These are phyloP conservation scores for Neopelma chrysocephalum DNA, from an alignment of 2,797 vertebrate species.

Conservation along the genomic window DNA sequence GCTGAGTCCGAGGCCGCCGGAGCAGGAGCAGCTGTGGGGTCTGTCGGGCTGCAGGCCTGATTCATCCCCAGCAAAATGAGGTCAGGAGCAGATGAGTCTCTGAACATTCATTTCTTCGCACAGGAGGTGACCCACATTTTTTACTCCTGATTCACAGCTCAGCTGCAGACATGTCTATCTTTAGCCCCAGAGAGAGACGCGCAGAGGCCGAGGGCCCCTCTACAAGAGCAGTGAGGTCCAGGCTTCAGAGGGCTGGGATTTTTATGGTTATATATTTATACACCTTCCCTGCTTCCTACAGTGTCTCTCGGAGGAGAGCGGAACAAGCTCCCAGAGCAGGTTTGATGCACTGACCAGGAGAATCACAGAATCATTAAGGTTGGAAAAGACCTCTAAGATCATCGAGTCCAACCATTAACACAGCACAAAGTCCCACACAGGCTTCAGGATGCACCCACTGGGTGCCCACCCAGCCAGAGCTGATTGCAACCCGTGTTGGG, in stretches of 20 bases:
- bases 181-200: slow-evolving; percentile 32
- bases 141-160: slow-evolving; percentile 67
- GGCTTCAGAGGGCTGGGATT: neutral
- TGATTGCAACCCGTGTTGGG: accelerated
- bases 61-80: neutral
- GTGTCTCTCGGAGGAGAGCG: accelerated
- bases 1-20: accelerated
- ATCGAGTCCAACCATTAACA: neutral
- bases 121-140: slow-evolving; percentile 68
- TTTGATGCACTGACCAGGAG: neutral
- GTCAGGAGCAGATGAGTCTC: slow-evolving; percentile 19
- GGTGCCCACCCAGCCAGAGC: neutral
- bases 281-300: neutral
- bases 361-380: neutral
- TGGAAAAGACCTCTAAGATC: neutral
- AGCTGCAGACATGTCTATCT: slow-evolving; percentile 50
- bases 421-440: neutral
- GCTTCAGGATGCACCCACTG: neutral
- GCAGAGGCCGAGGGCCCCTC: slow-evolving; percentile 27
- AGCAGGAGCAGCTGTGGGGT: slow-evolving; percentile 23
- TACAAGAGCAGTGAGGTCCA: neutral
- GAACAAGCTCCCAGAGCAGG: neutral
- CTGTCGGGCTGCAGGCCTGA: neutral
- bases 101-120: neutral
- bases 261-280: neutral